Evolutionary conservation across 1,140 invertebrate genomes (phyloP), one percentile per base, ranked within the genome.

Genomic region (Acromyrmex charruanus): DNA sequence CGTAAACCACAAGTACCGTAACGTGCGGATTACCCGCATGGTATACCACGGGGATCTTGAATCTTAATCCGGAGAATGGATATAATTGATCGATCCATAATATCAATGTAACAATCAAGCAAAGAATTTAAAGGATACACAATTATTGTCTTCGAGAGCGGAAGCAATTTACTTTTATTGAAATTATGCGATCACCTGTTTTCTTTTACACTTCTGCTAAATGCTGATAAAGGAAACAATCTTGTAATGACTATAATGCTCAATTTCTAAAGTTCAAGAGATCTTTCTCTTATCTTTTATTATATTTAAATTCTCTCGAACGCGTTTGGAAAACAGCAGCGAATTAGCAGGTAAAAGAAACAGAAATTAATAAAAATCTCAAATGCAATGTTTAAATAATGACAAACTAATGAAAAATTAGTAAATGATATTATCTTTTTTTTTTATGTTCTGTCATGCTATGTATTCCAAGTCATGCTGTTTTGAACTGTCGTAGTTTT

Each of bases 161-260:
- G 75, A 84, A 74, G 80, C 9, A 9, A 74, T 51, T 4, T 21
- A 14, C 21, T 84, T 84, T 75, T 51, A 84, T 21, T 59, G 9
- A 72, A 84, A n/a, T 44, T 58, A 49, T 35, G 25, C 14, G 53
- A 68, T 68, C n/a, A 65, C 0, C 1, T 31, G 16, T 21, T 53
- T 53, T 10, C 12, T 49, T 63, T 63, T 63, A 59, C 25, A 82
- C 9, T 74, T 72, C 12, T 31, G 25, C 21, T 39, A 9, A 61
- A 74, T 16, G 25, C 4, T 59, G 49, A 82, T 0, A 5, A 61
- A 25, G 18, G 74, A 28, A 82, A 55, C 25, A 5, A n/a, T 12
- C 55, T 25, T 2, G 14, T 10, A 49, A 6, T 16, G 55, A 18
- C 7, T 10, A 31, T 49, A 14, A 63, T 61, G 16, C 3, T 39